These are phyloP conservation scores for Nerophis ophidion DNA, from an alignment of 2,113 vertebrate genomes.

Conservation along the genomic window DNA sequence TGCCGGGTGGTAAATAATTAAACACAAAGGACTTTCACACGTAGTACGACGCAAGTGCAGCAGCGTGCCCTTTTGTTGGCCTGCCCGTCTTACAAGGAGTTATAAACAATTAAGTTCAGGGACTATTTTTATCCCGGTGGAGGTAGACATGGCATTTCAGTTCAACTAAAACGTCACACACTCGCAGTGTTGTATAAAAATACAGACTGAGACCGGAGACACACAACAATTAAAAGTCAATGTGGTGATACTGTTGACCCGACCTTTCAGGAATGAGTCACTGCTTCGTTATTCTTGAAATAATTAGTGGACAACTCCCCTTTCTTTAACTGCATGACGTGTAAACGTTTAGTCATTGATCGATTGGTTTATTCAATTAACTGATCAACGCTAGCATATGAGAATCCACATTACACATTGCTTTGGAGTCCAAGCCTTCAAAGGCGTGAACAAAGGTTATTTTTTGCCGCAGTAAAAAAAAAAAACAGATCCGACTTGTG, in stretches of 20 bases:
- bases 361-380: too few relatives aligned
- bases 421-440: too few relatives aligned
- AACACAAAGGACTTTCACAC: slow-evolving; percentile 76
- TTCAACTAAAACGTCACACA: neutral
- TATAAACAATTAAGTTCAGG: slow-evolving; percentile 19
- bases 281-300: neutral
- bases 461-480: too few relatives aligned
- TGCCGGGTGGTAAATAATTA: slow-evolving; percentile 68
- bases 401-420: too few relatives aligned
- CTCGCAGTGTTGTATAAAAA: neutral
- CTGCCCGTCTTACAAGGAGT: slow-evolving; percentile 42
- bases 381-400: too few relatives aligned
- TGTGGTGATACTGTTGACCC: too few relatives aligned
- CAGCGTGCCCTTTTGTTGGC: slow-evolving; percentile 47
- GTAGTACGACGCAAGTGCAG: slow-evolving; percentile 53
- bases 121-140: slow-evolving; percentile 36
- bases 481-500: too few relatives aligned
- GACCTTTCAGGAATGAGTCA: neutral
- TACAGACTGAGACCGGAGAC: neutral
- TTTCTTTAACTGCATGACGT: neutral
- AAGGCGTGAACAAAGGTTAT: too few relatives aligned
- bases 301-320: neutral
- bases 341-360: neutral
- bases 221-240: neutral
- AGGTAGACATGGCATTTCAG: slow-evolving; percentile 25